These are phyloP conservation scores for Delichon dasypus DNA, from an alignment of 2,797 vertebrate species.

Conservation along the genomic window DNA sequence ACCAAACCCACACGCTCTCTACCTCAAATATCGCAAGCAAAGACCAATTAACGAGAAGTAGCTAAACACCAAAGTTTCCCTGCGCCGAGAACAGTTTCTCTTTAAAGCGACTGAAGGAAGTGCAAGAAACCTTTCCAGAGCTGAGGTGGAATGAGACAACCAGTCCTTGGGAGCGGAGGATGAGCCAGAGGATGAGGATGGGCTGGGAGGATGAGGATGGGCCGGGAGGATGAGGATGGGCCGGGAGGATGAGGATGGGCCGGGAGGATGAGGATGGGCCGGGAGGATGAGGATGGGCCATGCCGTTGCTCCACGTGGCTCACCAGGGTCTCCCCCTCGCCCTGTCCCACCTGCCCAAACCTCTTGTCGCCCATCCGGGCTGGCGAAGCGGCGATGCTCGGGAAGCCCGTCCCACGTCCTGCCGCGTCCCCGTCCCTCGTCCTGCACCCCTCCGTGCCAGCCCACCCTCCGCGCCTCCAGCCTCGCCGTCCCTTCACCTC, in stretches of 20 bases:
- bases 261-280: accelerated
- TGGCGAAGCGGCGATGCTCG: accelerated
- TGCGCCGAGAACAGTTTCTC: accelerated
- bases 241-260: not conserved
- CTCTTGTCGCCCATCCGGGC: not conserved
- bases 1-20: accelerated
- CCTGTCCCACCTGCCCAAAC: not conserved
- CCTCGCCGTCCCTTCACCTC: not conserved
- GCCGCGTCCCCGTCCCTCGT: not conserved
- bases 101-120: not conserved
- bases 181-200: accelerated
- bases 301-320: accelerated
- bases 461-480: not conserved
- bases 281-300: not conserved
- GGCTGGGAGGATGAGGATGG: not conserved
- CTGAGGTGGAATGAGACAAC: accelerated
- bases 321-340: not conserved
- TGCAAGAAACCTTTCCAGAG: not conserved
- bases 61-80: not conserved
- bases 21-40: accelerated
- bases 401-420: not conserved
- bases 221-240: accelerated
- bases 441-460: not conserved
- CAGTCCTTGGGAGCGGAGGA: accelerated
- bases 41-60: not conserved